Percentiles rank a stretch among this genome's conserved stretches.
phyloP scores from a whole-genome alignment of 2,797 vertebrate genomes.

The Cygnus olor region DNA sequence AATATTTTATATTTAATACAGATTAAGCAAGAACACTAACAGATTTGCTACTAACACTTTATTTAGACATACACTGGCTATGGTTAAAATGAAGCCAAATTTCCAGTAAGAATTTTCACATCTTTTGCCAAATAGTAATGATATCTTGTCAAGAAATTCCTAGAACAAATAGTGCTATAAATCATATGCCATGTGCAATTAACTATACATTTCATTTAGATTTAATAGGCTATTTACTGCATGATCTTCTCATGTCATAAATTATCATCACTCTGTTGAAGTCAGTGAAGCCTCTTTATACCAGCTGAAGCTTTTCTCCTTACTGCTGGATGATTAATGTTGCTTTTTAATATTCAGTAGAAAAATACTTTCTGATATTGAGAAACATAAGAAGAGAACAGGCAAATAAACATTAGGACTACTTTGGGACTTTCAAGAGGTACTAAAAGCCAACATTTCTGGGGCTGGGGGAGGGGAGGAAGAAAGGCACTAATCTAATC shows the following conservation, averaged over 20 bases:
- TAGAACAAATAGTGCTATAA: not conserved
- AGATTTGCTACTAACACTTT: not conserved
- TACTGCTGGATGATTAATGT: not conserved
- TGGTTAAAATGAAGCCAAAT: not conserved
- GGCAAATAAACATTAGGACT: not conserved
- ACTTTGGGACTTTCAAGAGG: not conserved
- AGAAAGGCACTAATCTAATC: not conserved
- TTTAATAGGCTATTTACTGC: constrained; percentile 50
- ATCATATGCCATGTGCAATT: constrained; percentile 1
- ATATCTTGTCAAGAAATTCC: constrained; percentile 4
- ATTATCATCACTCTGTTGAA: constrained; percentile 4
- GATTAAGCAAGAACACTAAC: not conserved
- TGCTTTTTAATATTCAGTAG: constrained; percentile 29
- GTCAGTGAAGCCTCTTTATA: not conserved
- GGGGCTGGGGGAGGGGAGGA: not conserved
- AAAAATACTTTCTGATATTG: not conserved
- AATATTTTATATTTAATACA: not conserved
- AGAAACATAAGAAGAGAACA: not conserved
- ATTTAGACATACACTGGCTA: not conserved
- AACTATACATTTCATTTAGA: constrained; percentile 16
- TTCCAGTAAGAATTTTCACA: not conserved
- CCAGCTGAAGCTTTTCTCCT: constrained; percentile 10
- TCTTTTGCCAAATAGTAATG: constrained; percentile 16
- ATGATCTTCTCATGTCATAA: constrained; percentile 14
- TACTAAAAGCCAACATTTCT: not conserved